Percentiles rank a stretch among this genome's conserved stretches.
phyloP scores from a whole-genome alignment of 2,113 vertebrate genomes.

The Gallinago undulata region DNA sequence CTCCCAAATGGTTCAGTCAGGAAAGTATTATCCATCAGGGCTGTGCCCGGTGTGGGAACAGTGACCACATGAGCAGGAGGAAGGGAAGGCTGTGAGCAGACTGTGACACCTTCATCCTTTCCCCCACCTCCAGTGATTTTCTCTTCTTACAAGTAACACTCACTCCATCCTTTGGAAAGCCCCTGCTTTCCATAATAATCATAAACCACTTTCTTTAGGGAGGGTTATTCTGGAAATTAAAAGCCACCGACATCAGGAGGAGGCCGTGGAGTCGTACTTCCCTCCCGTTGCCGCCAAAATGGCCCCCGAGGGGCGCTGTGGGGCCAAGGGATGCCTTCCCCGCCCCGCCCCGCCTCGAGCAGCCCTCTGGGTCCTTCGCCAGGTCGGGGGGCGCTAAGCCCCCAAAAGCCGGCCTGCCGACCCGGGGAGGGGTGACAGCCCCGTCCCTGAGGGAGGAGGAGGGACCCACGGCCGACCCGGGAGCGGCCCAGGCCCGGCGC shows the following conservation, averaged over 20 bases:
- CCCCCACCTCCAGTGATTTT: background rate
- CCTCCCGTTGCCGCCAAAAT: background rate
- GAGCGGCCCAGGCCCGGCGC: rapidly evolving
- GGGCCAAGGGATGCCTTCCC: no score
- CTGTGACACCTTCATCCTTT: background rate
- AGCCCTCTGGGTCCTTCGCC: no score
- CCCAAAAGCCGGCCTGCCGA: no score
- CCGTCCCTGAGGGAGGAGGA: background rate
- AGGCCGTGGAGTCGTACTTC: no score
- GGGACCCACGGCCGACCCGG: rapidly evolving
- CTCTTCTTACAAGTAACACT: background rate
- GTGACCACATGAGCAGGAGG: background rate
- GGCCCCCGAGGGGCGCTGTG: background rate
- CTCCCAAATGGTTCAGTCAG: rapidly evolving
- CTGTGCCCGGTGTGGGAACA: rapidly evolving
- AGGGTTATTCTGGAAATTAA: background rate
- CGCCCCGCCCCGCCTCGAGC: background rate
- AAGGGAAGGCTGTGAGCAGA: background rate
- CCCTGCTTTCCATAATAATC: background rate
- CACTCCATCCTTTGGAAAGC: background rate
- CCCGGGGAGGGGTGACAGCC: rapidly evolving
- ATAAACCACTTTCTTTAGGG: background rate
- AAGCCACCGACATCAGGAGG: background rate
- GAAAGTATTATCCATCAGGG: background rate
- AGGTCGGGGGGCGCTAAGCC: no score